A percentile compares a stretch with the other conserved stretches of the same genome.
These are phyloP conservation scores for Nesoenas mayeri DNA, from an alignment of 2,113 vertebrate species.

Conservation along the genomic window DNA sequence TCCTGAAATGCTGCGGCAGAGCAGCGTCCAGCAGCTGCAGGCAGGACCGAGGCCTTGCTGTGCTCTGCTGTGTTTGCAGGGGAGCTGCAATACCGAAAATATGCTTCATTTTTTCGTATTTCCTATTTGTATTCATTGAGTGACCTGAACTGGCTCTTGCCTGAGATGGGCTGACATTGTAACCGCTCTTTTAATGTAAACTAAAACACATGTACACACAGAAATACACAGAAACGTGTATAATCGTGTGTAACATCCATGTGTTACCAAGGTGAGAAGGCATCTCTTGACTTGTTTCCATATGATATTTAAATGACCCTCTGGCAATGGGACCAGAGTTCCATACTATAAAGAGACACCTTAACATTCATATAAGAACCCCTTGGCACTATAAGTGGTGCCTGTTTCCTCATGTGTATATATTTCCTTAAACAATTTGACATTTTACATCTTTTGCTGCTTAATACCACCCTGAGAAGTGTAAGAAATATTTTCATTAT, in stretches of 20 bases:
- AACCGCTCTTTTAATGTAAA: neutral
- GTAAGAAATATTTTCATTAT: neutral
- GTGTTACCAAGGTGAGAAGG: neutral
- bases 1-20: neutral
- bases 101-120: too few relatives aligned
- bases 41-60: neutral
- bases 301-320: neutral
- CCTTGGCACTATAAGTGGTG: neutral
- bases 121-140: too few relatives aligned
- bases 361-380: neutral
- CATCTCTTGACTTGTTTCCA: neutral
- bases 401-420: neutral
- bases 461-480: neutral
- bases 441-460: neutral
- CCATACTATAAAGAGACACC: neutral
- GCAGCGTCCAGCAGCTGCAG: neutral
- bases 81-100: neutral
- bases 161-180: neutral
- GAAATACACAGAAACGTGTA: accelerated
- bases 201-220: neutral
- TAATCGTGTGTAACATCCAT: neutral
- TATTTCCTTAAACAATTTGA: neutral
- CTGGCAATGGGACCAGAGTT: neutral
- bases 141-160: neutral
- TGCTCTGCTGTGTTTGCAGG: neutral